These are phyloP conservation scores for Asteroscopus sphinx DNA, from an alignment of 2,888 invertebrate genomes.

Conservation along the genomic window DNA sequence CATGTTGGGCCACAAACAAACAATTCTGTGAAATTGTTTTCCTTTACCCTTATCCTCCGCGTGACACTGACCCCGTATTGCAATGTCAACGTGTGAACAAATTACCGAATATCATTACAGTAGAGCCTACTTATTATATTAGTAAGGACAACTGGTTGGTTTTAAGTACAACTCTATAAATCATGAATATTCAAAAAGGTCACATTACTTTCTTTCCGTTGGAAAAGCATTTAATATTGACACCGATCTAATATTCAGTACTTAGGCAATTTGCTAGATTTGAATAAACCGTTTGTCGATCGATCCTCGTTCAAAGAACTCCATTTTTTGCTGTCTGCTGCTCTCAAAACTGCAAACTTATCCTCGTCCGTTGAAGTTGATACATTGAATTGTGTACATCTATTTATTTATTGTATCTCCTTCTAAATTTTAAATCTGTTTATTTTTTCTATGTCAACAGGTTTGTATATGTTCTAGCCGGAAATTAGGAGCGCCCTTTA, in stretches of 20 bases:
- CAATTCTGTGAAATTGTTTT: slow-evolving; percentile 76
- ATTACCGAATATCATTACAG: slow-evolving; percentile 61
- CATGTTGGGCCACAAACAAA: slow-evolving; percentile 60
- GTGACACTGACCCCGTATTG: slow-evolving; percentile 80
- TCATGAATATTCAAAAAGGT: slow-evolving; percentile 67
- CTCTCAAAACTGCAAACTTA: slow-evolving; percentile 27
- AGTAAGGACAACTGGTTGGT: slow-evolving; percentile 69
- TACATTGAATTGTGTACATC: slow-evolving; percentile 1
- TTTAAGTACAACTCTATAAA: slow-evolving; percentile 42
- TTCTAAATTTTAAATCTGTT: slow-evolving; percentile 15
- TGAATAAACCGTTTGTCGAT: slow-evolving; percentile 20
- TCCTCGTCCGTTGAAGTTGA: slow-evolving; percentile 22
- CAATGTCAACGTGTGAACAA: slow-evolving; percentile 74
- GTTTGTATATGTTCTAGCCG: slow-evolving; percentile 43
- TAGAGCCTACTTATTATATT: slow-evolving; percentile 61
- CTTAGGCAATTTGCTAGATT: slow-evolving; percentile 21
- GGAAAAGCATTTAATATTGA: slow-evolving; percentile 20
- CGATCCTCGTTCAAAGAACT: slow-evolving; percentile 14
- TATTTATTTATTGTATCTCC: slow-evolving; percentile 3
- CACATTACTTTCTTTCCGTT: slow-evolving; percentile 46
- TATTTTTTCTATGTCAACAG: slow-evolving; percentile 14
- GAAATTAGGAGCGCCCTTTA: slow-evolving; percentile 64
- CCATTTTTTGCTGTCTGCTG: slow-evolving; percentile 32
- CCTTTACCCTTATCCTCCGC: slow-evolving; percentile 67
- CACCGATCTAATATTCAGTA: slow-evolving; percentile 17